Evolutionary conservation across 2,113 vertebrate genomes (phyloP).

Genomic region (Alces alces): DNA sequence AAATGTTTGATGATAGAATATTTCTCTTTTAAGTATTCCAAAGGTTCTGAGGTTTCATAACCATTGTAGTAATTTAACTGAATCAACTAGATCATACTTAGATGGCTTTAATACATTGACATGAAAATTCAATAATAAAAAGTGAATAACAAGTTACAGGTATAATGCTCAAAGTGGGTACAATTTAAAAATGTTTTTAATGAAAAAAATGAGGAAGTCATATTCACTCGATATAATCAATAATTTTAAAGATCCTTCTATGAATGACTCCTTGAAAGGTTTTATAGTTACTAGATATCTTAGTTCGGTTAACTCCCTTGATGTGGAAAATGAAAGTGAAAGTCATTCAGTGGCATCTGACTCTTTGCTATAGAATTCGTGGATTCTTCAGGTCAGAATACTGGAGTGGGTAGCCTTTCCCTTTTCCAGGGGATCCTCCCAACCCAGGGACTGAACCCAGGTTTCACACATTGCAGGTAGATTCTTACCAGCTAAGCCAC

Average conservation of each 20-base stretch:
- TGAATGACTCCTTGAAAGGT: neutral
- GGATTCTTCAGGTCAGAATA: neutral
- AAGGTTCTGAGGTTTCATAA: neutral
- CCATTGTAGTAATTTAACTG: neutral
- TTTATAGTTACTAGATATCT: neutral
- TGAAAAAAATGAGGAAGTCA: neutral
- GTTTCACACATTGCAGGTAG: neutral
- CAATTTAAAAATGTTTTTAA: neutral
- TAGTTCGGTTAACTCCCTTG: neutral
- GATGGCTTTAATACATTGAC: neutral
- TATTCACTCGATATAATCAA: neutral
- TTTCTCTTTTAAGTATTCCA: neutral
- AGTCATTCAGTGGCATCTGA: rapidly evolving
- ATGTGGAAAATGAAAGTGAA: neutral
- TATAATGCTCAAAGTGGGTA: neutral
- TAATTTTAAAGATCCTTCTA: neutral
- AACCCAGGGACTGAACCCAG: neutral
- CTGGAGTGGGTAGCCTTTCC: neutral
- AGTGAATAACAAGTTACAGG: neutral
- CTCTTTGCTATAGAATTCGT: neutral
- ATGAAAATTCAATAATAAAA: neutral
- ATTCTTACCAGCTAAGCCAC: neutral
- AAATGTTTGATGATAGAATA: neutral
- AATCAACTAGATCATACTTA: neutral
- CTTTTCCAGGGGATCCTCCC: neutral